Base-by-base conservation (phyloP, 1,140 invertebrate species). In the Physella acuta region DNA sequence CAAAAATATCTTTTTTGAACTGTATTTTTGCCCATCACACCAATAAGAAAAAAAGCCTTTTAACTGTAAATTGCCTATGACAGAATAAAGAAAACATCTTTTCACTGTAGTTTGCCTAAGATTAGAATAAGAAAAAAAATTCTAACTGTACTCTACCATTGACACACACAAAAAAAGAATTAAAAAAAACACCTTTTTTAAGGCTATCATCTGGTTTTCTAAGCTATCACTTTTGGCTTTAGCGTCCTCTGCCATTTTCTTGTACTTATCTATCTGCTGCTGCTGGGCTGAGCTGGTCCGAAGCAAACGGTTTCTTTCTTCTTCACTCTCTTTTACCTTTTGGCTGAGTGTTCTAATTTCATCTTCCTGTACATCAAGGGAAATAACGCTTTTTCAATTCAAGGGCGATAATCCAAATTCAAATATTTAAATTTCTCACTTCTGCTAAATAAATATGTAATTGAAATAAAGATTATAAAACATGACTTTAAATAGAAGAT, bases 211-310 rank as follows among this genome's bases (percentile, higher is more conserved):
- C 62, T 84, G 81, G 24, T 66, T 75, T 53, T 85, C 81, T 26
- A 79, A 70, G 61, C 77, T 80, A 3, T 82, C 79, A 31, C 75
- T 75, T 73, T 83, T 84, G 16, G 59, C 70, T 69, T 79, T 78
- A 30, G 78, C 73, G n/a, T 84, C 84, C 28, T 84, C 81, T 8
- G 78, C 70, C 14, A 81, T 71, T 39, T 80, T 82, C 67, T 84
- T 83, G 62, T 78, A 80, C 59, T 84, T 85, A 36, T 85, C 81
- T 24, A 84, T 80, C 70, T 85, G 84, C 24, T 75, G 71, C 62
- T 81, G 78, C 53, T 83, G 81, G 31, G 76, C 71, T 14, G 77
- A 71, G 20, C 73, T 78, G 17, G 79, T 83, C n/a, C 79, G 36
- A 33, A 76, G 69, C 3, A 81, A 71, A 26, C 80, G 71, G 1